phyloP scores from a whole-genome alignment of 2,888 invertebrate genomes.

The Rhodophaea formosa region DNA sequence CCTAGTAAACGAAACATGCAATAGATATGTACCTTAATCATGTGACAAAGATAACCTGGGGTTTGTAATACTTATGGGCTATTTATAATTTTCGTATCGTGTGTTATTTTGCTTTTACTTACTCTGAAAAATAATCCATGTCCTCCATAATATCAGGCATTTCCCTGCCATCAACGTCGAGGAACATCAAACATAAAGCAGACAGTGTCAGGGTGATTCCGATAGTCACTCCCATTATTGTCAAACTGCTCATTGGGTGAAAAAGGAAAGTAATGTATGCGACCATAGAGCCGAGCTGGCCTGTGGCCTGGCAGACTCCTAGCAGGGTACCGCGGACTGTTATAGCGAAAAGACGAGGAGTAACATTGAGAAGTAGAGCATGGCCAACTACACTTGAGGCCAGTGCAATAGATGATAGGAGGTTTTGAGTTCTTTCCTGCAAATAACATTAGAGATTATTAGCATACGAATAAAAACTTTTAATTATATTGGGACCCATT shows the following conservation, averaged over 20 bases:
- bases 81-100: no score
- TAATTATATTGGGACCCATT: no score
- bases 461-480: no score
- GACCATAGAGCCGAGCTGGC: slow-evolving; percentile 59
- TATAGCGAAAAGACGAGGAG: slow-evolving; percentile 61
- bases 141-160: slow-evolving; percentile 64
- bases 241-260: slow-evolving; percentile 39
- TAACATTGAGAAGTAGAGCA: slow-evolving; percentile 55
- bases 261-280: slow-evolving; percentile 54
- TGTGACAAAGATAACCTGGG: no score
- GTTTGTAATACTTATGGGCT: no score
- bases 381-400: slow-evolving; percentile 53
- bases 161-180: slow-evolving; percentile 65
- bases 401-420: slow-evolving; percentile 50
- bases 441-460: slow-evolving; percentile 34
- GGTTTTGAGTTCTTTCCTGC: slow-evolving; percentile 42
- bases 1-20: no score
- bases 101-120: slow-evolving; percentile 33
- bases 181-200: slow-evolving; percentile 48
- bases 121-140: slow-evolving; percentile 74
- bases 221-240: slow-evolving; percentile 41
- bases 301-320: slow-evolving; percentile 61
- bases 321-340: slow-evolving; percentile 58
- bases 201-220: slow-evolving; percentile 40
- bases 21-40: no score